phyloP scores from a whole-genome alignment of 1,140 invertebrate species.

The Brachionus sp. region DNA sequence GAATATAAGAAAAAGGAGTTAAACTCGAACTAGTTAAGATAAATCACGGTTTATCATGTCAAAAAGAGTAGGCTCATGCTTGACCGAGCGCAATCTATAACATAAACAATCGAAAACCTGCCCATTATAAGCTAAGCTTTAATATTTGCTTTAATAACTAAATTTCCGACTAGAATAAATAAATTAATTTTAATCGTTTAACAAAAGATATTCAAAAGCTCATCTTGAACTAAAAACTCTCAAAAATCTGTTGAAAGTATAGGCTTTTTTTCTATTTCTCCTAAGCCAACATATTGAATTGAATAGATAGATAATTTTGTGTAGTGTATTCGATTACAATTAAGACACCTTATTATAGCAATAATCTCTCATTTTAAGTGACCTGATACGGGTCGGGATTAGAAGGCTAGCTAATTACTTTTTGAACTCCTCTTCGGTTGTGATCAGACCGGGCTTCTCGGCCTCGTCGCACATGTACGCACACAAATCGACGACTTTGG shows the following conservation, averaged over 20 bases:
- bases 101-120: not conserved
- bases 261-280: not conserved
- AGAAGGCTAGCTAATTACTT: not conserved
- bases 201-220: not conserved
- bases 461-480: not conserved
- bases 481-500: not conserved
- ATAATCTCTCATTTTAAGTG: not conserved
- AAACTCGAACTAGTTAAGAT: not conserved
- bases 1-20: not conserved
- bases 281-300: not conserved
- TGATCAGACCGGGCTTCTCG: not conserved
- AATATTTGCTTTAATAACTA: not conserved
- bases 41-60: not conserved
- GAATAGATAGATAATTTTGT: not conserved
- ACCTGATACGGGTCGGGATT: not conserved
- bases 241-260: not conserved
- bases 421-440: slow-evolving; percentile 36
- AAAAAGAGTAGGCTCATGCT: not conserved
- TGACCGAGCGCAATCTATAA: not conserved
- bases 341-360: slow-evolving; percentile 1
- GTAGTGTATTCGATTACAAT: slow-evolving; percentile 2
- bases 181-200: not conserved
- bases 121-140: not conserved
- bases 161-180: not conserved
- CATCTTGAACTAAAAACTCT: not conserved